Conservation (phyloP, 2,113 vertebrate genomes). For the Amphiprion percula region DNA sequence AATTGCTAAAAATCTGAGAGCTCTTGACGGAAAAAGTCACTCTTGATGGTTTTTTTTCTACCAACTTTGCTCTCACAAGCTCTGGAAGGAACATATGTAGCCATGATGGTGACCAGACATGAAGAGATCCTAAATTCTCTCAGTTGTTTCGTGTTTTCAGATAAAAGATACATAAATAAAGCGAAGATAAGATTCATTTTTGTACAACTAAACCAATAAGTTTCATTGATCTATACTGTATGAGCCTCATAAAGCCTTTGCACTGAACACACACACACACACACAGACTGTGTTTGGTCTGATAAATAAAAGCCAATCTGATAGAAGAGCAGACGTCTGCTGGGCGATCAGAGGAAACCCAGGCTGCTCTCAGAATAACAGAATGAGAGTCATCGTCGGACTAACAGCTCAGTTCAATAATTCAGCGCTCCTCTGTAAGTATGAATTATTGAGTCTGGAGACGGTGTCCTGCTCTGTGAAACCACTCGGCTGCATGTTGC, state of each 20-base stretch:
- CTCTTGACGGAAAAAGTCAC: too few relatives aligned
- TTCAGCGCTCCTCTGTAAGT: slow-evolving; percentile 64
- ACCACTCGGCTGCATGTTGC: slow-evolving; percentile 8
- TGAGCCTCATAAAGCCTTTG: background rate
- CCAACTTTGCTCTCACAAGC: too few relatives aligned
- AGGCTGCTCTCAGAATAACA: slow-evolving; percentile 38
- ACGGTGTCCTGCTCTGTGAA: slow-evolving; percentile 39
- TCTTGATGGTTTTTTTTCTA: too few relatives aligned
- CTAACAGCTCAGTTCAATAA: slow-evolving; percentile 71
- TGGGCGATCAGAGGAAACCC: slow-evolving; percentile 22
- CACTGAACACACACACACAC: background rate
- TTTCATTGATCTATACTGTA: too few relatives aligned
- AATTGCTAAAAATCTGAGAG: too few relatives aligned
- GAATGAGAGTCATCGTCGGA: slow-evolving; percentile 29
- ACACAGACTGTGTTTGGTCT: background rate
- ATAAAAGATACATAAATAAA: too few relatives aligned
- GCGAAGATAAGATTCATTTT: too few relatives aligned
- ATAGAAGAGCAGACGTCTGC: slow-evolving; percentile 9
- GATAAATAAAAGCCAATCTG: slow-evolving; percentile 8
- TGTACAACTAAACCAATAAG: too few relatives aligned
- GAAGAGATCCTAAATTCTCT: too few relatives aligned
- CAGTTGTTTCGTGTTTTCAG: too few relatives aligned
- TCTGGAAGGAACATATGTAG: too few relatives aligned
- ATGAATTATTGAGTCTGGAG: slow-evolving; percentile 72
- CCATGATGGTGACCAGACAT: too few relatives aligned